A percentile compares a stretch with the other conserved stretches of the same genome.
Evolutionary conservation across 2,113 vertebrate species (phyloP).

Genomic region (Coptodon bakossiorum): DNA sequence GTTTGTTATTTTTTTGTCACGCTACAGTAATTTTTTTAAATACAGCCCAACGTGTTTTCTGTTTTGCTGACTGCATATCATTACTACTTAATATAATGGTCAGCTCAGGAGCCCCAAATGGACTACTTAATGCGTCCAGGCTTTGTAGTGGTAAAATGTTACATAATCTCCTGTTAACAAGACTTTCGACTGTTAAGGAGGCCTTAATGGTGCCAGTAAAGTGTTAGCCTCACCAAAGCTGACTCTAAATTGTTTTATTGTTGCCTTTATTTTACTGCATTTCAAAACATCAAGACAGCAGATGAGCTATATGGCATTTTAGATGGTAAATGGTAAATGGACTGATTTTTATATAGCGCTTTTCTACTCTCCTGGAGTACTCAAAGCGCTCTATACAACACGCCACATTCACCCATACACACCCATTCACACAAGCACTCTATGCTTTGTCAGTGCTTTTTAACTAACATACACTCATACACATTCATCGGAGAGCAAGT

Average conservation of each 20-base stretch:
- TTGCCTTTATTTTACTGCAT: not conserved
- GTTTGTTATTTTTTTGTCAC: not conserved
- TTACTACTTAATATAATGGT: not conserved
- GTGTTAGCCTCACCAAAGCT: not conserved
- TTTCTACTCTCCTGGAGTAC: not conserved
- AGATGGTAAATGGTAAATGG: not conserved
- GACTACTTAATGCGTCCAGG: not conserved
- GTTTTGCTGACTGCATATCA: conserved; percentile 15
- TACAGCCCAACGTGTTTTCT: not conserved
- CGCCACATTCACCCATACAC: not conserved
- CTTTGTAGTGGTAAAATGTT: conserved; percentile 5
- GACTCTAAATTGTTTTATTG: not conserved
- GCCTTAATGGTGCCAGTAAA: not conserved
- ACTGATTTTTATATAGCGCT: not conserved
- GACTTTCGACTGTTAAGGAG: not conserved
- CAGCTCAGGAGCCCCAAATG: conserved; percentile 3
- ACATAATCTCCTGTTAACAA: not conserved
- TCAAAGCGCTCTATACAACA: not conserved
- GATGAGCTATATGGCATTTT: not conserved
- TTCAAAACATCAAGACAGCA: not conserved
- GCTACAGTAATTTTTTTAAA: not conserved
- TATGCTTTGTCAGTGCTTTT: not conserved
- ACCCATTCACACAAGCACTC: not conserved
- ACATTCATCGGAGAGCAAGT: not conserved
- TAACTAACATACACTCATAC: not conserved